These are phyloP conservation scores for Forbesichthys papilliferus DNA, from an alignment of 2,113 vertebrate species.

Conservation along the genomic window DNA sequence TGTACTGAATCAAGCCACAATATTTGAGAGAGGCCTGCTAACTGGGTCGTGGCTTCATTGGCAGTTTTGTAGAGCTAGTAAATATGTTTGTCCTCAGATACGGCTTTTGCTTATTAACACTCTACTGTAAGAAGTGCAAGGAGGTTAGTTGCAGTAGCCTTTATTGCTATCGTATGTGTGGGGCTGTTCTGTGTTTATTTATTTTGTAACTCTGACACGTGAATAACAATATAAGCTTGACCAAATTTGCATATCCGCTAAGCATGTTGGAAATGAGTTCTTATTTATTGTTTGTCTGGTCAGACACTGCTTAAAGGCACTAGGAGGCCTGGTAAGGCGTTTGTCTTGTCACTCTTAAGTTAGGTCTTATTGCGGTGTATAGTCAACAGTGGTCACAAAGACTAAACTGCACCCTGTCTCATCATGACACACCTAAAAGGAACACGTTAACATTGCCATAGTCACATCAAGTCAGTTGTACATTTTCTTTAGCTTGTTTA, in stretches of 20 bases:
- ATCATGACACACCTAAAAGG: slow-evolving; percentile 28
- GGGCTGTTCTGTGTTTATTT: slow-evolving; percentile 78
- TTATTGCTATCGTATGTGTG: slow-evolving; percentile 69
- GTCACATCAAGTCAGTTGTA: slow-evolving; percentile 52
- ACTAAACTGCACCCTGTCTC: slow-evolving; percentile 26
- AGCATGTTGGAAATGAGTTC: slow-evolving; percentile 56
- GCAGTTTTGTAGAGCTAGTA: slow-evolving; percentile 67
- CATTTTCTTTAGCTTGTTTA: slow-evolving; percentile 64
- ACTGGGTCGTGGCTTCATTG: slow-evolving; percentile 67
- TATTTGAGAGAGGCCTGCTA: slow-evolving; percentile 69
- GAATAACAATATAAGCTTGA: slow-evolving; percentile 68
- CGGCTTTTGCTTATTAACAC: slow-evolving; percentile 66
- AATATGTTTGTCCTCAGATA: slow-evolving; percentile 60
- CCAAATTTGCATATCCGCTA: slow-evolving; percentile 66
- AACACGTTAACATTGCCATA: slow-evolving; percentile 55
- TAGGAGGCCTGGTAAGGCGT: slow-evolving; percentile 36
- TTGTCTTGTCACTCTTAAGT: background rate
- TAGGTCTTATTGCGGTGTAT: slow-evolving; percentile 36
- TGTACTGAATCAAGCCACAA: slow-evolving; percentile 77
- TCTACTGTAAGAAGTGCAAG: slow-evolving; percentile 65
- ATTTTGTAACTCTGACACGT: slow-evolving; percentile 70
- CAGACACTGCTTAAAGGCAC: slow-evolving; percentile 44
- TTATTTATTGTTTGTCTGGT: slow-evolving; percentile 73
- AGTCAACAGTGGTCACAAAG: slow-evolving; percentile 46
- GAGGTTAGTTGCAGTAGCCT: slow-evolving; percentile 60